Percentiles rank a stretch among this genome's conserved stretches.
Evolutionary conservation across 2,113 vertebrate species (phyloP).

Genomic region (Erpornis zantholeuca): DNA sequence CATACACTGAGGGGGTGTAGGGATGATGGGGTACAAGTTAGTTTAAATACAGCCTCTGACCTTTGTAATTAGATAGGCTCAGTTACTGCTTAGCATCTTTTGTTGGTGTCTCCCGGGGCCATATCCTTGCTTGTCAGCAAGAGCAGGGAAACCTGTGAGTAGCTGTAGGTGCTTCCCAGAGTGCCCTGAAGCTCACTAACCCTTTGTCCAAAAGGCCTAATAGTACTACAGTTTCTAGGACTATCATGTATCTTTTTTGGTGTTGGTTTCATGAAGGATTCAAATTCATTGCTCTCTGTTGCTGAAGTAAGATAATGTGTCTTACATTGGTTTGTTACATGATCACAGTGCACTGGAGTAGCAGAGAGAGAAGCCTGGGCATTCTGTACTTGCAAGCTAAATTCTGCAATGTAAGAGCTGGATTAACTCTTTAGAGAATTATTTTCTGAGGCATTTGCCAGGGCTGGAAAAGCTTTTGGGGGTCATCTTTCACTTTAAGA

Average conservation of each 20-base stretch:
- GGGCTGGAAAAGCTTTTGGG: background rate
- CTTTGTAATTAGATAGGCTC: background rate
- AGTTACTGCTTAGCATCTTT: background rate
- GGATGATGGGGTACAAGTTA: background rate
- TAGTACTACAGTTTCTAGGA: background rate
- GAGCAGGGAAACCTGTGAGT: background rate
- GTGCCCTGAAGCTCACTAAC: background rate
- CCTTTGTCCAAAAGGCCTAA: background rate
- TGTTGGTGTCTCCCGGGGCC: background rate
- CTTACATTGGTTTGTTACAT: background rate
- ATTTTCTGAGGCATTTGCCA: background rate
- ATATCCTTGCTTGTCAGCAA: background rate
- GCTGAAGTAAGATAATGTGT: background rate
- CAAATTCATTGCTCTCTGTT: background rate
- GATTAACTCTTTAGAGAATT: background rate
- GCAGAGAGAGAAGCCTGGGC: background rate
- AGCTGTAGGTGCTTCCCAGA: background rate
- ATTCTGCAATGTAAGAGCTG: background rate
- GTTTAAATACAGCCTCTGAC: background rate
- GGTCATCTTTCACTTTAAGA: background rate
- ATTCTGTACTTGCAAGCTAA: background rate
- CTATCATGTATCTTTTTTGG: background rate
- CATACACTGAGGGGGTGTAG: background rate
- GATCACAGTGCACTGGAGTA: background rate
- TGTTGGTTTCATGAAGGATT: background rate